Base-by-base conservation (phyloP, 53 echinoderm and acorn worm species). In the Luidia sarsii region DNA sequence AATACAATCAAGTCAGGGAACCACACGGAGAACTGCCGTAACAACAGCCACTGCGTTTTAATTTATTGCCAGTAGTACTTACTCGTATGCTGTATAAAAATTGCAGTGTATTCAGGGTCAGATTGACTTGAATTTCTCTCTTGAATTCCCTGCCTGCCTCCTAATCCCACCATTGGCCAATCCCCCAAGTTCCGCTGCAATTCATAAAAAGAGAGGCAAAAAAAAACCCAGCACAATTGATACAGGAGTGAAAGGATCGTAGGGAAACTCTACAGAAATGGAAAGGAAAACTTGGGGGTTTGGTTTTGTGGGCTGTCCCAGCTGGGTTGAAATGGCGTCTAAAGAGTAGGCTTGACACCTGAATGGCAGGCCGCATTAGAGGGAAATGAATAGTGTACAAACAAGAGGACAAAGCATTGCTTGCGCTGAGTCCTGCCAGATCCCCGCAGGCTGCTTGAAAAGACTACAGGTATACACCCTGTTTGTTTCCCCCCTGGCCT, bases 401-500 rank as follows among this genome's bases (percentile, higher is more conserved):
- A 72, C 31, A 72, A 55, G 33, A 35, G 23, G 55, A 72, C 36
- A 72, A 50, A 72, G 36, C 24, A 50, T 24, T 34, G 37, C 72
- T 14, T 34, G 14, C 55, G 35, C 56, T 55, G 38, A 27, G 52
- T 5, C 14, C 72, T 15, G 18, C 39, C 54, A 72, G 56, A 72
- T 72, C 72, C 72, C 72, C 33, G 56, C 56, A 55, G 72, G 72
- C 72, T 38, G 38, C 19, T 1, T 72, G 72, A 72, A 55, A 4
- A 38, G 72, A 28, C 13, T 72, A 56, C 72, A 39, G 32, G 32
- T 50, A 70, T 30, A 72, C 72, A 39, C 55, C 33, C 15, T 54
- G 34, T 55, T 72, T 72, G 72, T 72, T 54, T 55, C 72, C 70
- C 70, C 68, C 72, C 72, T 54, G 72, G 72, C 72, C 72, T 72